These are phyloP conservation scores for Cheilosia impressa DNA, from an alignment of 2,888 invertebrate genomes.

Conservation along the genomic window DNA sequence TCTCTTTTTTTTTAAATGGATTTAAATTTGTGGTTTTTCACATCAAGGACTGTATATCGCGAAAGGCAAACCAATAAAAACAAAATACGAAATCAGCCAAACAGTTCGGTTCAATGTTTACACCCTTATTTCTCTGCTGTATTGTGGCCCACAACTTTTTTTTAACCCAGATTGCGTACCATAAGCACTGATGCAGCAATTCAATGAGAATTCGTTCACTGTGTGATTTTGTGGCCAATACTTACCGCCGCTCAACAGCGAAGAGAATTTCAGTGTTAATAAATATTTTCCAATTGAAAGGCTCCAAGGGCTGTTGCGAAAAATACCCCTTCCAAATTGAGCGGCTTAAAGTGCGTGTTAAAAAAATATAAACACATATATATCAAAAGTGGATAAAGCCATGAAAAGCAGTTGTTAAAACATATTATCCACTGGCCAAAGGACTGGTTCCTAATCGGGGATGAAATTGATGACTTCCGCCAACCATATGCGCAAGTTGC, in stretches of 20 bases:
- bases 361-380: no score
- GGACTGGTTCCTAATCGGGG: no score
- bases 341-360: not conserved
- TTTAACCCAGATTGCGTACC: not conserved
- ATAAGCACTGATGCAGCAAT: conserved; percentile 10
- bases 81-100: not conserved
- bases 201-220: conserved; percentile 27
- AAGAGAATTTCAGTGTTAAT: conserved; percentile 24
- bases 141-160: conserved; percentile 12
- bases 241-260: conserved; percentile 18
- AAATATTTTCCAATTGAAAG: conserved; percentile 34
- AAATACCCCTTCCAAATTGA: not conserved
- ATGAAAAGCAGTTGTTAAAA: no score
- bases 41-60: not conserved
- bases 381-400: no score
- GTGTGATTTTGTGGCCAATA: conserved; percentile 49
- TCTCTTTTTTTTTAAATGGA: not conserved
- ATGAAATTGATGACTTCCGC: no score
- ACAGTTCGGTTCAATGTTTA: conserved; percentile 21
- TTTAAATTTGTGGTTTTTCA: conserved; percentile 25
- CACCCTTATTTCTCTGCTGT: conserved; percentile 1
- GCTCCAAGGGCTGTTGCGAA: not conserved
- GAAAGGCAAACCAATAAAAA: conserved; percentile 6
- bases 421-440: no score
- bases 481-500: not conserved